These are phyloP conservation scores for Lophura nycthemera DNA, from an alignment of 2,113 vertebrate species.

Conservation along the genomic window DNA sequence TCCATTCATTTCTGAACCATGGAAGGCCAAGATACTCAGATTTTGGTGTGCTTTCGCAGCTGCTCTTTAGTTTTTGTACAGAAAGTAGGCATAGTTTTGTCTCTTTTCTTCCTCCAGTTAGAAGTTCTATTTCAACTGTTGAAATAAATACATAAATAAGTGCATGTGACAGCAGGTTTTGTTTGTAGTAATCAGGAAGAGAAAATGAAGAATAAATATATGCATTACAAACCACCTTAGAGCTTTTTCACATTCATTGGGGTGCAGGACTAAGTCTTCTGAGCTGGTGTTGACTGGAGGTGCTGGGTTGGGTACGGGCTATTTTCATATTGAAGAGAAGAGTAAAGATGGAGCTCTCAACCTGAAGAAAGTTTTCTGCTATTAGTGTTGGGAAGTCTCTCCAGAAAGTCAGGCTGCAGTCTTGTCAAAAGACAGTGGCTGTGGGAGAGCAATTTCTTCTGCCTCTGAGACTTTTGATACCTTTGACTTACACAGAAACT, in stretches of 20 bases:
- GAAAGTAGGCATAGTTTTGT: conserved; percentile 32
- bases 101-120: not conserved
- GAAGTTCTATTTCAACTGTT: not conserved
- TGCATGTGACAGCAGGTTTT: not conserved
- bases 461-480: not conserved
- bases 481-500: not conserved
- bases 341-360: not conserved
- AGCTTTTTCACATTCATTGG: not conserved
- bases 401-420: not conserved
- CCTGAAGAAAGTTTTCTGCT: not conserved
- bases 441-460: not conserved
- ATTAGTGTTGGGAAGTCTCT: not conserved
- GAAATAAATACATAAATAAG: not conserved
- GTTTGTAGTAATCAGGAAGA: not conserved
- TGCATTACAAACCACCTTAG: not conserved
- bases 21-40: conserved; percentile 19
- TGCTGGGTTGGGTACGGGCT: not conserved
- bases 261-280: not conserved
- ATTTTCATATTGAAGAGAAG: not conserved
- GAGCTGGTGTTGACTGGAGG: not conserved
- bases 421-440: not conserved
- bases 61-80: conserved; percentile 41
- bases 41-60: conserved; percentile 58
- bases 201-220: not conserved
- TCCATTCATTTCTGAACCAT: conserved; percentile 56